Percentiles rank a stretch among this genome's conserved stretches.
Evolutionary conservation across 1,140 invertebrate genomes (phyloP).

Genomic region (Tribolium castaneum): DNA sequence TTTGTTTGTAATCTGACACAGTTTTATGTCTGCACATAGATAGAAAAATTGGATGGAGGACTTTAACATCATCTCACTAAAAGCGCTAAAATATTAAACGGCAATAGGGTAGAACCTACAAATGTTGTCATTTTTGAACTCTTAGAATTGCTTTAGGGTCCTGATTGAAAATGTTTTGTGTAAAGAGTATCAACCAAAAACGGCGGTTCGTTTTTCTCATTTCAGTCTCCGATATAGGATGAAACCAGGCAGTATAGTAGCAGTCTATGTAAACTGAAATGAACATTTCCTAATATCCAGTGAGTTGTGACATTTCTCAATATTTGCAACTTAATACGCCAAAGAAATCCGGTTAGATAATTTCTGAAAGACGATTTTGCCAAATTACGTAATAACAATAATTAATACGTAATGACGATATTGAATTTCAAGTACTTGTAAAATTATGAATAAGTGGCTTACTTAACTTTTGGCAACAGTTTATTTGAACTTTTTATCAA

Average conservation of each 20-base stretch:
- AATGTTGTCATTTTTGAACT: background rate
- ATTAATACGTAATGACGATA: too few relatives aligned
- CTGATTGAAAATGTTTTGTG: background rate
- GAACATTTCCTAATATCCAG: constrained; percentile 10
- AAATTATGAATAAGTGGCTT: too few relatives aligned
- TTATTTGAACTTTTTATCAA: too few relatives aligned
- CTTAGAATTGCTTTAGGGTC: background rate
- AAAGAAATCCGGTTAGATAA: background rate
- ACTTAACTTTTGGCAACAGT: too few relatives aligned
- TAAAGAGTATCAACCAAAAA: background rate
- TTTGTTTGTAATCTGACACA: too few relatives aligned
- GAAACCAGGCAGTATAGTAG: background rate
- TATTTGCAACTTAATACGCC: background rate
- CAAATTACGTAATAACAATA: too few relatives aligned
- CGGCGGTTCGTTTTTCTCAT: constrained; percentile 25
- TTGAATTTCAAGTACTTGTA: too few relatives aligned
- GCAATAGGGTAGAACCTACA: background rate
- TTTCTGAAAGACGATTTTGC: background rate
- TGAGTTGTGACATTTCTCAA: constrained; percentile 5
- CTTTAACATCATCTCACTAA: background rate
- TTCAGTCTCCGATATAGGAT: constrained; percentile 5
- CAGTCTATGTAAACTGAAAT: constrained; percentile 14
- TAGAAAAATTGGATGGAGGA: too few relatives aligned
- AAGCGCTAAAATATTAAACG: background rate
- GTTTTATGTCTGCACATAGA: too few relatives aligned